Evolutionary conservation across 2,113 vertebrate species (phyloP), one percentile per base, ranked within the genome.

Genomic region (Gambusia affinis): DNA sequence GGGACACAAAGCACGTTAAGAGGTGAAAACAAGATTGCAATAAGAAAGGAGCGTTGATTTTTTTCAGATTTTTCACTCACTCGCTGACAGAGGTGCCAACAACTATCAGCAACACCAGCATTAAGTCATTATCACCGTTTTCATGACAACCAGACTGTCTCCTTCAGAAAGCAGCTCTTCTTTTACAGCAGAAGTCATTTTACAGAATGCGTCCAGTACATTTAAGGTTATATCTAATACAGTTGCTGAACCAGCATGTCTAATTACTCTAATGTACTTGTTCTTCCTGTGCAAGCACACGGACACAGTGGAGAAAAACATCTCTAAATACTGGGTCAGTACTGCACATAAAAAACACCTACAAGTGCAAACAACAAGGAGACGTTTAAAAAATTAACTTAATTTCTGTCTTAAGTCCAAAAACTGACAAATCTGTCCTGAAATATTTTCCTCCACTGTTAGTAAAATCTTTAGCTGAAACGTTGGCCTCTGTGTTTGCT

Each of bases 61-160:
- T 57, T 75, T 71, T 68, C 44, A 22, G 61, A 72, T 67, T 79
- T 70, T 31, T 29, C 7, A 74, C 60, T 79, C 71, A 17, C 14
- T 78, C 39, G 1, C 77, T 72, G 74, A 76, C 76, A 76, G 76
- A 37, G 74, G 70, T 78, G 73, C 68, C 65, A 64, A 71, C 81
- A 78, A 82, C 79, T 80, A 80, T 64, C 71, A 73, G 82, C 65
- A 85, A 73, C 83, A 77, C 61, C 54, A 44, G 35, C 62, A 2
- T 73, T 69, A 77, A 65, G 37, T 89, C 87, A 85, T 85, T 81
- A 85, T 64, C 72, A 31, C 70, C 75, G 84, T 85, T 82, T 80
- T 85, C 80, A 63, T 0, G 70, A 70, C 82, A 85, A 89, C 89
- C 87, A 81, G 82, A 37, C 67, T 39, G 22, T 6, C n/a, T 66